These are phyloP conservation scores for cattle (Bos taurus) DNA, from an alignment of 2,113 vertebrate species.

Conservation along the genomic window DNA sequence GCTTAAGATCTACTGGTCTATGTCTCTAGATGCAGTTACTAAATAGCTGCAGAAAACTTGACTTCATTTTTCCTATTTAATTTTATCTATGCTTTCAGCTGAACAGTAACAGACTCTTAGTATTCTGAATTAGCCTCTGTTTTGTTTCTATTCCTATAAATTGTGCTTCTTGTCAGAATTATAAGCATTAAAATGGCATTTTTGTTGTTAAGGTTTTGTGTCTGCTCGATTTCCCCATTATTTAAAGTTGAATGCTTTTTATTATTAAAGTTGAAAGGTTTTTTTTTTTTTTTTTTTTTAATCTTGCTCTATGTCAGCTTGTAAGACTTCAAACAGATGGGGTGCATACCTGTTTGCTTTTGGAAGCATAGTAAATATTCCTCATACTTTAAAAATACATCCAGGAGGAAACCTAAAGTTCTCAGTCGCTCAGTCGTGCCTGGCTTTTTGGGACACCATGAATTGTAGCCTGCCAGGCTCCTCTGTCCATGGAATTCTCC, in stretches of 20 bases:
- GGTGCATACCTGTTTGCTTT: conserved; percentile 5
- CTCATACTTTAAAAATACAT: background rate
- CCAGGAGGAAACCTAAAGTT: background rate
- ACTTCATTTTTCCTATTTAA: background rate
- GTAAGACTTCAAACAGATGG: background rate
- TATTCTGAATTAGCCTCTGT: conserved; percentile 41
- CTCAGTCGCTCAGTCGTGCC: background rate
- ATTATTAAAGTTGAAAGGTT: background rate
- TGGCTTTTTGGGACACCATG: background rate
- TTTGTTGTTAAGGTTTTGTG: background rate
- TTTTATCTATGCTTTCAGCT: conserved; percentile 14
- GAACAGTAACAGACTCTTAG: background rate
- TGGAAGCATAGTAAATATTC: background rate
- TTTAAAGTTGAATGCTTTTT: conserved; percentile 33
- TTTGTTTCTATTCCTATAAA: conserved; percentile 37
- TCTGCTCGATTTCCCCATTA: conserved; percentile 22
- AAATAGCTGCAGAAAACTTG: background rate
- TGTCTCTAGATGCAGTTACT: background rate
- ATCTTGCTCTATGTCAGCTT: background rate
- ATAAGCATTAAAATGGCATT: conserved; percentile 23
- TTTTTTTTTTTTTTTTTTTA: background rate
- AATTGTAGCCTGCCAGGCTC: background rate
- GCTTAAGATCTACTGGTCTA: background rate
- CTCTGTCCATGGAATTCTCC: background rate
- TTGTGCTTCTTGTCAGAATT: conserved; percentile 44